Evolutionary conservation across 2,113 vertebrate species (phyloP).

Genomic region (Arvicanthis niloticus): DNA sequence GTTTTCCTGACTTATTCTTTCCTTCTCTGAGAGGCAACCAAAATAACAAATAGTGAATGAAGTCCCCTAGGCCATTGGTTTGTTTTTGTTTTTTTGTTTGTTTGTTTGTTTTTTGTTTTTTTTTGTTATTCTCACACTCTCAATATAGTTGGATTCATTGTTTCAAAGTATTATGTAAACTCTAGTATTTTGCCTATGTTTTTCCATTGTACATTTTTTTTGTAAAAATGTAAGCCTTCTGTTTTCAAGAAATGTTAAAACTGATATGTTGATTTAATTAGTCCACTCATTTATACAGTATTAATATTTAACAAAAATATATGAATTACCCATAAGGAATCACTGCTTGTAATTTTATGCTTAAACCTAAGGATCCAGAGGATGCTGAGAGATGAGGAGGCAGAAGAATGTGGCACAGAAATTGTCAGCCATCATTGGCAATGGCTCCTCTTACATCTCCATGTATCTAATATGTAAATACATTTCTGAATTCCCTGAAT

Average conservation of each 20-base stretch:
- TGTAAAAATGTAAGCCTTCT: background rate
- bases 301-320: background rate
- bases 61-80: background rate
- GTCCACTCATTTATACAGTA: background rate
- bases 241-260: constrained; percentile 9
- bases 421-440: background rate
- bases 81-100: too few species aligned
- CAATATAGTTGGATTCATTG: background rate
- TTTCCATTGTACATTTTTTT: background rate
- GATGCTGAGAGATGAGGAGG: background rate
- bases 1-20: background rate
- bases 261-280: background rate
- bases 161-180: background rate
- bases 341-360: background rate
- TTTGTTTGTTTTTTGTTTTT: too few species aligned
- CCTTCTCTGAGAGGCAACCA: background rate
- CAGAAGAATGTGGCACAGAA: background rate
- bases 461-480: background rate
- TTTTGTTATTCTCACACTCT: background rate
- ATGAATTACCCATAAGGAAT: background rate
- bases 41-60: background rate
- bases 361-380: background rate
- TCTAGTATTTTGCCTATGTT: background rate
- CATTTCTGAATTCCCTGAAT: background rate
- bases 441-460: background rate